Conservation (phyloP, 2,113 vertebrate species). For the Ptilorrhoa leucosticta region DNA sequence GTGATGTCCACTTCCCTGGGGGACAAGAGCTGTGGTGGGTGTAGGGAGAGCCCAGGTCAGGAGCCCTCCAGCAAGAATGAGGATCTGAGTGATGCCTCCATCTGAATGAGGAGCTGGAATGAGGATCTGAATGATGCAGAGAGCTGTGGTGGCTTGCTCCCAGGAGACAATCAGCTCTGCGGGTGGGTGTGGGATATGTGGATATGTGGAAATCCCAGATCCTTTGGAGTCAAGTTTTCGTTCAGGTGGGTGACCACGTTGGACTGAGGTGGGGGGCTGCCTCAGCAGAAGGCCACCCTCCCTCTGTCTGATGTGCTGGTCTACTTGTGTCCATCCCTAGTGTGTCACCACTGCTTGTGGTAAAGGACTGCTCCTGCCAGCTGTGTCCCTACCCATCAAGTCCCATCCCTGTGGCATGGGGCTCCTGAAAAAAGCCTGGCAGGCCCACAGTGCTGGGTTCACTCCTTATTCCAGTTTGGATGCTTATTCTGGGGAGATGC, state of each 20-base stretch:
- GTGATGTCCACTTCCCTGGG: neutral
- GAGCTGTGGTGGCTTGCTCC: neutral
- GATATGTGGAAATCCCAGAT: neutral
- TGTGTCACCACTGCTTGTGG: rapidly evolving
- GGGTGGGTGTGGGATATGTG: neutral
- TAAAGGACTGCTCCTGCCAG: neutral
- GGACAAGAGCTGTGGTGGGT: neutral
- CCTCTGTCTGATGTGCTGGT: neutral
- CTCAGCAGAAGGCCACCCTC: neutral
- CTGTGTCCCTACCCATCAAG: neutral
- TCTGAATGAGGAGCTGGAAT: too few species aligned
- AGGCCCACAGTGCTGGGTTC: neutral
- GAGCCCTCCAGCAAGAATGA: neutral
- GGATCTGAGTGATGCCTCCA: too few species aligned
- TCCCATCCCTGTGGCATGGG: rapidly evolving
- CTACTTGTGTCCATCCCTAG: neutral
- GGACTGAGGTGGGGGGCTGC: neutral
- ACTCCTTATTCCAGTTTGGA: neutral
- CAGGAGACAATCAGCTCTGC: neutral
- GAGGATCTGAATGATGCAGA: neutral
- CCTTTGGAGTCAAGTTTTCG: neutral
- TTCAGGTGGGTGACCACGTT: neutral
- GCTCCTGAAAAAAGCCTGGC: neutral
- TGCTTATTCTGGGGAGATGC: neutral
- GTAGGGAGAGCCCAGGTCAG: neutral